Base-by-base conservation (phyloP, 1,140 invertebrate genomes). In the Limonius californicus region DNA sequence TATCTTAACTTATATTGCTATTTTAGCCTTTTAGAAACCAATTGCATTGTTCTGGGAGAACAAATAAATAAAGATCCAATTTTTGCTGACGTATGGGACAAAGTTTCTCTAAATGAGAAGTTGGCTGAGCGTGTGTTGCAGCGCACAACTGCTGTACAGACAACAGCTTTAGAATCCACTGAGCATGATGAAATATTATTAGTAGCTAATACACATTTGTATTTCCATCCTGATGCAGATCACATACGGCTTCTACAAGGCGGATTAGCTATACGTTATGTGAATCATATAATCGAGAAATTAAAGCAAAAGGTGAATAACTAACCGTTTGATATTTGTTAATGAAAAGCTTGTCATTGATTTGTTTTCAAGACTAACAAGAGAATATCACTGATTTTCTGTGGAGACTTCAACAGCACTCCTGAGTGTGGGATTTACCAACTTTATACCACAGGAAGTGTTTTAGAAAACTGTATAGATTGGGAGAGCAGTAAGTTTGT, bases 201-300 rank as follows among this genome's bases (percentile, higher is more conserved):
- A 57, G 81, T 95, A 43, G 92, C 86, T 14, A 96, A 95, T 72
- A 96, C 92, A 1, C 95, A 98, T 81, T 82, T 98, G 20, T 97
- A 95, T 76, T 98, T 95, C 72, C 90, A 94, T 73, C 92, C 93
- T 6, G 86, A 91, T 78, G 89, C 93, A 2, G 90, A 94, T 80
- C 90, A 96, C 72, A 91, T 97, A 68, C 79, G 95, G 67, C 76
- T 97, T 1, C 74, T 97, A 23, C 89, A 92, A 81, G 87, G 83
- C 27, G 88, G 84, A 50, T 83, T 87, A 65, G 70, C 81, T 15
- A 81, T 90, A 30, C 75, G 74, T 15, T 89, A 85, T 77, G 69
- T 90, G 67, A 74, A 83, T 21, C 71, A 79, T 59, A 66, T 79
- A 67, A 69, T 76, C 56, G 66, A 78, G 57, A 65, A 70, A 70